phyloP scores from a whole-genome alignment of 2,113 vertebrate genomes.

The Monarcha castaneiventris region DNA sequence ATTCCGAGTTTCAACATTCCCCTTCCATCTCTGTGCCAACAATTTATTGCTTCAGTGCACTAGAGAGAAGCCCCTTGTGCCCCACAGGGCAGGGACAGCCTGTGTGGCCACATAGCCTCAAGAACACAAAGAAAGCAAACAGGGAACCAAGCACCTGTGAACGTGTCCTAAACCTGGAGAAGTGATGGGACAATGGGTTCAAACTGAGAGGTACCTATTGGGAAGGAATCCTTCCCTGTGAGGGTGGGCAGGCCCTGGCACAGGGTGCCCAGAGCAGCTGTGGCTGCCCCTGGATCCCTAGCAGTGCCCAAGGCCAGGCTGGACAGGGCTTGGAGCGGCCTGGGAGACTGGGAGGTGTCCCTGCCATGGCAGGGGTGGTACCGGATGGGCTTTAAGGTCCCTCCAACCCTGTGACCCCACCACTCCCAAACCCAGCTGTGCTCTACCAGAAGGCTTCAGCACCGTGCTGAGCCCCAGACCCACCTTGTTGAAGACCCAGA shows the following conservation, averaged over 20 bases:
- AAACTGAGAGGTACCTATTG: rapidly evolving
- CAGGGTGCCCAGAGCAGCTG: background rate
- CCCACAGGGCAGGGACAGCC: background rate
- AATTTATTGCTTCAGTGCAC: background rate
- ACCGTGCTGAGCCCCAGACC: background rate
- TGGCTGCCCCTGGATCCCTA: background rate
- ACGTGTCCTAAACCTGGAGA: background rate
- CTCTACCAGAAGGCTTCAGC: background rate
- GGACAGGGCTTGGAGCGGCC: rapidly evolving
- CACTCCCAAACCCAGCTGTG: rapidly evolving
- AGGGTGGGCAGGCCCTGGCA: background rate
- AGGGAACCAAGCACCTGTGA: background rate
- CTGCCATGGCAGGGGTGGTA: background rate
- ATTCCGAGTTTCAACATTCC: background rate
- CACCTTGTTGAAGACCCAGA: constrained; percentile 99
- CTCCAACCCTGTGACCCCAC: rapidly evolving
- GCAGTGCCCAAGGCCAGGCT: background rate
- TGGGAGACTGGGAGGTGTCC: rapidly evolving
- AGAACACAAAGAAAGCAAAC: background rate
- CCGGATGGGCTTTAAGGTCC: rapidly evolving
- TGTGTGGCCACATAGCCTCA: background rate
- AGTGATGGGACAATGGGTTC: background rate
- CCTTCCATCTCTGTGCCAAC: background rate
- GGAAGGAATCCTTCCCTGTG: background rate
- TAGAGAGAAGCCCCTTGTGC: background rate